Evolutionary conservation across 2,888 invertebrate genomes (phyloP), one percentile per base, ranked within the genome.

Genomic region (Iphiclides podalirius): DNA sequence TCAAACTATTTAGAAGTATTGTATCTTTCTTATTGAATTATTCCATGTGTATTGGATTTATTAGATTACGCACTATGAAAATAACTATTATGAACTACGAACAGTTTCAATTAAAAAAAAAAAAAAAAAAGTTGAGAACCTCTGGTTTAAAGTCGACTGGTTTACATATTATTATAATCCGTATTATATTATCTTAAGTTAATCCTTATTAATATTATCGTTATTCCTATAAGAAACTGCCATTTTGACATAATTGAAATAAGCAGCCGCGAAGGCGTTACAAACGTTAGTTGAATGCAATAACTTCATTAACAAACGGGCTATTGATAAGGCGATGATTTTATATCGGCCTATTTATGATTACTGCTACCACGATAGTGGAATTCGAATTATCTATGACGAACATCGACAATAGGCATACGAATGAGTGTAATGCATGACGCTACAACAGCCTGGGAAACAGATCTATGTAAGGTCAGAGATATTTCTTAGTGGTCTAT

Each of bases 361-460:
- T 48, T 41, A 41, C 51, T 36, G 49, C 20, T 40, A 35, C 23
- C 17, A 26, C 15, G 40, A 20, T 40, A 14, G 14, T 14, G 40
- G 50, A 40, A 39, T 50, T 17, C 35, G 16, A 50, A 37, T 37
- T 44, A 44, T 44, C 28, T 31, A 50, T 45, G 50, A 50, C 50
- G 28, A 50, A 35, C 35, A 28, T 11, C n/a, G 28, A 13, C n/a
- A 40, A 23, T n/a, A 14, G 11, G 44, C 23, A 50, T 50, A 50
- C 35, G 11, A 50, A 50, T 53, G 35, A 52, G 46, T 44, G 47
- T 52, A 55, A 54, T 50, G 20, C 47, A 38, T 44, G 49, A 55
- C 35, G 52, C 56, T 57, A 55, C 54, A 53, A 44, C 39, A 52
- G 58, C 54, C 54, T 63, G 61, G 57, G 61, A 62, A 63, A 59